Evolutionary conservation across 2,113 vertebrate genomes (phyloP).

Genomic region (Callorhinus ursinus): DNA sequence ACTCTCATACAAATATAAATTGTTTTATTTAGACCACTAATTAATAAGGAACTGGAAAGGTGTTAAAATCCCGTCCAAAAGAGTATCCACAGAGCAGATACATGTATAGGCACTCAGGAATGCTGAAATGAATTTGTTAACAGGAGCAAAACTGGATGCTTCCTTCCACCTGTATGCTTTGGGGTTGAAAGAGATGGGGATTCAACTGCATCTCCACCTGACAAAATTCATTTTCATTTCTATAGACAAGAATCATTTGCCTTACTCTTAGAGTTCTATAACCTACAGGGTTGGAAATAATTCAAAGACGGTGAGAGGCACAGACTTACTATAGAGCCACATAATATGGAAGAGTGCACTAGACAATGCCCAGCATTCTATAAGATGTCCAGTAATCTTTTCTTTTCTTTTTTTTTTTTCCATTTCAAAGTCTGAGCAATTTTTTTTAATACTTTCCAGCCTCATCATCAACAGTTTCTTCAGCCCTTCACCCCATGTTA

Average conservation of each 20-base stretch:
- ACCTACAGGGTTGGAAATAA: neutral
- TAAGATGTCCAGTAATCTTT: neutral
- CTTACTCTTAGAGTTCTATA: neutral
- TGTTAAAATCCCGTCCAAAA: neutral
- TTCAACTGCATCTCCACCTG: neutral
- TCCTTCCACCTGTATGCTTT: neutral
- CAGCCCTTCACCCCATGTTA: too few species aligned
- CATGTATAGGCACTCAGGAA: neutral
- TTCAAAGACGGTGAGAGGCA: neutral
- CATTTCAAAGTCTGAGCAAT: neutral
- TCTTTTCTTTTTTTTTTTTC: neutral
- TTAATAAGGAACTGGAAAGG: neutral
- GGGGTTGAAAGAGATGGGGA: neutral
- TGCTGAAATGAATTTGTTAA: neutral
- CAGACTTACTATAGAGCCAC: neutral
- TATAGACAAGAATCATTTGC: neutral
- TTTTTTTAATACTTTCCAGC: neutral
- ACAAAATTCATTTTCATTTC: neutral
- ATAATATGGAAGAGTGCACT: neutral
- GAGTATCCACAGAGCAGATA: neutral
- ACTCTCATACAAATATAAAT: neutral
- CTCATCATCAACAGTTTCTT: neutral
- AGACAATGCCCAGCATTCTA: neutral
- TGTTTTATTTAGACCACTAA: neutral
- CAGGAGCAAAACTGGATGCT: neutral